Evolutionary conservation across 2,888 invertebrate genomes (phyloP), one percentile per base, ranked within the genome.

Genomic region (Melinopterus prodromus): DNA sequence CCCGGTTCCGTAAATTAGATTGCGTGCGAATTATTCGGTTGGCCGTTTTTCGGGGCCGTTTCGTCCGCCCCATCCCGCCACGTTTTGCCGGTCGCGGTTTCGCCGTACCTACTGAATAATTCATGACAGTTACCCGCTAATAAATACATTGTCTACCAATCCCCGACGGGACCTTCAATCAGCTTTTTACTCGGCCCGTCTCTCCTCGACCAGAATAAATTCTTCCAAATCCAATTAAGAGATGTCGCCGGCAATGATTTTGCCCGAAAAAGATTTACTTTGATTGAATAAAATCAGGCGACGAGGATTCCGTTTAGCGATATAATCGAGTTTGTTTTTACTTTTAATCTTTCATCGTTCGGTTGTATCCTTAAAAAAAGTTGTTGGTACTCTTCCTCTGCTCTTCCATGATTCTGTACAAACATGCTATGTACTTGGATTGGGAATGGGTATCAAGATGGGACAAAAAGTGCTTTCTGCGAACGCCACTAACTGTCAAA

Each of bases 1-100:
- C 71, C 70, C 79, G 76, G 79, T 77, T 79, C 74, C 12, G 15
- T 78, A 78, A 78, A 74, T 78, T 78, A 78, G 74, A 78, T 78
- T 71, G 74, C 78, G 78, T 78, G 78, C 78, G 75, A 78, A 78
- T 78, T 78, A 72, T 78, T 69, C 69, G 72, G 38, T 26, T 26
- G 37, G 26, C 36, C 26, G 14, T 53, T 53, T 12, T 53, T 53
- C 53, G 53, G 53, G 53, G 53, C 53, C 53, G 53, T 53, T 53
- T 53, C 53, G 53, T 53, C 53, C 53, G 53, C 53, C 53, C 53
- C 53, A 53, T 53, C 53, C 53, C 53, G 53, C 53, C 53, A 53
- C 53, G 53, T 53, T 53, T 53, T 53, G 53, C 53, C 53, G 53
- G 1, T 53, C 53, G 53, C 53, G 53, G 53, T 53, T 53, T 53